Base-by-base conservation (phyloP, 2,888 invertebrate genomes). In the Ophion ventricosus region DNA sequence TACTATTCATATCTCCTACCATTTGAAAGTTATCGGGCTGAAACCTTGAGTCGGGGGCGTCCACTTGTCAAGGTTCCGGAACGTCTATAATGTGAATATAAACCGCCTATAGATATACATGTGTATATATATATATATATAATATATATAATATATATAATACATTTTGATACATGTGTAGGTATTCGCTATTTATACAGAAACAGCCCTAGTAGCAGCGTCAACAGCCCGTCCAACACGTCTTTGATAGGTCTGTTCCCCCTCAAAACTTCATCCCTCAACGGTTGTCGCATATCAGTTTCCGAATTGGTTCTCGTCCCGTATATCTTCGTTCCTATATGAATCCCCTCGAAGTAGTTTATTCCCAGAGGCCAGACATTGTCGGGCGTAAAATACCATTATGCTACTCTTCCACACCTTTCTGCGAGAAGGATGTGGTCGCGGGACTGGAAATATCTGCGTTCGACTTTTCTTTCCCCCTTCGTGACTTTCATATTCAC, bases 311-410 rank as follows among this genome's bases (percentile, higher is more conserved):
- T 77, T 70, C 74, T 83, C 72, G 43, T 25, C 59, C 61, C 43
- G 40, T 73, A 61, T 57, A 76, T 61, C 23, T 26, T 43, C 66
- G 17, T 67, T 17, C 57, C 25, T 26, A 61, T 29, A 26, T 61
- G 29, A 70, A 59, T 67, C 63, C 23, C 26, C 59, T 26, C 66
- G 72, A 74, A 81, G 81, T 81, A 84, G 78, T 84, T 78, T 81
- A 81, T 84, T 75, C 74, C 84, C 81, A 74, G 59, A 69, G 74
- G 81, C 64, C 49, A 78, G 64, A 84, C 73, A 74, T 78, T 84
- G 70, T 77, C 78, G 70, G 23, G 70, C 63, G 78, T 81, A 79
- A 78, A 81, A 82, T 75, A 79, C 57, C 75, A 82, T 84, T 84
- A 35, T 66, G 76, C 78, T 67, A 63, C 77, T 84, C 72, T 82